Percentiles rank a stretch among this genome's conserved stretches.
These are phyloP conservation scores for Dicroscelio sp. DNA, from an alignment of 2,888 invertebrate genomes.

Conservation along the genomic window DNA sequence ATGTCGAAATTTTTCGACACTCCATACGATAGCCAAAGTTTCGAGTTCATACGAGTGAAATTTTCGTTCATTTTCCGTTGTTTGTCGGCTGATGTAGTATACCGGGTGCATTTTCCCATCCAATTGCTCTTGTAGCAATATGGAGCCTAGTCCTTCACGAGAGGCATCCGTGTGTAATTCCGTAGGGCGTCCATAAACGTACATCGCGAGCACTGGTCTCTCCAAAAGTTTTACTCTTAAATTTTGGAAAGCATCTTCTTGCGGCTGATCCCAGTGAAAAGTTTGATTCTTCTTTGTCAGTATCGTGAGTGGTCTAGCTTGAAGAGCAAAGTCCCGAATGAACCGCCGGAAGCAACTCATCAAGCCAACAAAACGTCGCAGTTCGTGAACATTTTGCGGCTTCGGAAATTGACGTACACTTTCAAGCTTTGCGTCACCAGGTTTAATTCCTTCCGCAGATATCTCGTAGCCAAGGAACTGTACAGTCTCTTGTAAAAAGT, in stretches of 20 bases:
- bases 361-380: constrained; percentile 81
- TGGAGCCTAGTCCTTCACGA: neutral
- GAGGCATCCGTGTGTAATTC: constrained; percentile 47
- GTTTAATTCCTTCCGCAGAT: constrained; percentile 62
- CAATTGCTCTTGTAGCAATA: neutral
- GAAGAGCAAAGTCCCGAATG: constrained; percentile 73
- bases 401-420: constrained; percentile 64
- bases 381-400: constrained; percentile 66
- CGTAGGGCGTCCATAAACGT: neutral
- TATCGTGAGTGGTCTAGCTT: constrained; percentile 65
- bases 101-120: neutral
- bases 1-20: constrained; percentile 52
- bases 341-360: constrained; percentile 82
- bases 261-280: neutral
- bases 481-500: constrained; percentile 53
- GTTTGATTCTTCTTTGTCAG: constrained; percentile 24
- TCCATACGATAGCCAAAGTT: constrained; percentile 45
- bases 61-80: neutral
- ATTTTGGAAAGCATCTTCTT: constrained; percentile 30
- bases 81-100: neutral
- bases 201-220: constrained; percentile 43
- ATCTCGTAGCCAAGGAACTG: constrained; percentile 77
- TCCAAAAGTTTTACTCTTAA: constrained; percentile 34
- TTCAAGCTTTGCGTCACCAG: constrained; percentile 72
- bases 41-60: constrained; percentile 9